These are phyloP conservation scores for Eufriesea mexicana DNA, from an alignment of 1,140 invertebrate species.

Conservation along the genomic window DNA sequence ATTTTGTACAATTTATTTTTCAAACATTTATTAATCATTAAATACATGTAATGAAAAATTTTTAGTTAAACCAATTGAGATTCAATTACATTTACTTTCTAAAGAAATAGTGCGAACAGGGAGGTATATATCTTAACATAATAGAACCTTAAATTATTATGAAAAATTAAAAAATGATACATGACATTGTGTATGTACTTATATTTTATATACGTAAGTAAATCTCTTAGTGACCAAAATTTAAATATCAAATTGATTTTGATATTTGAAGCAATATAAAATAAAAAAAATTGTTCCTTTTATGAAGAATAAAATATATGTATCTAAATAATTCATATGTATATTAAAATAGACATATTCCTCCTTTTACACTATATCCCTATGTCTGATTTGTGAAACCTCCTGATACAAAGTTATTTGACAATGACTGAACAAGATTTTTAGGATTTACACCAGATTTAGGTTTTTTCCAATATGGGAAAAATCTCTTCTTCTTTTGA, in stretches of 20 bases:
- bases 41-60: constrained; percentile 6
- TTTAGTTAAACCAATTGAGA: neutral
- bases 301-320: neutral
- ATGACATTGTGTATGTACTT: neutral
- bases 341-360: constrained; percentile 33
- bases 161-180: neutral
- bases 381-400: constrained; percentile 69
- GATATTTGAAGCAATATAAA: neutral
- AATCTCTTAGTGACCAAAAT: neutral
- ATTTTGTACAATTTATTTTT: neutral
- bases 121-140: neutral
- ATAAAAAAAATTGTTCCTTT: neutral
- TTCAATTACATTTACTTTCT: neutral
- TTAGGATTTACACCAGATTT: constrained; percentile 61
- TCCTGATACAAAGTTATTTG: constrained; percentile 76
- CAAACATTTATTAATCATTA: neutral
- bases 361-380: neutral
- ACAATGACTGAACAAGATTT: constrained; percentile 58
- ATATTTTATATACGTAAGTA: neutral
- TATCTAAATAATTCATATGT: constrained; percentile 2
- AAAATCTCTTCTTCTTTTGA: constrained; percentile 70
- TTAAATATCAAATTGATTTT: constrained; percentile 6
- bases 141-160: neutral
- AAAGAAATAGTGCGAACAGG: constrained; percentile 6
- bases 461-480: constrained; percentile 76